A percentile compares a stretch with the other conserved stretches of the same genome.
Conservation (phyloP, 2,888 invertebrate genomes). For the Chaitophorus viminalis region DNA sequence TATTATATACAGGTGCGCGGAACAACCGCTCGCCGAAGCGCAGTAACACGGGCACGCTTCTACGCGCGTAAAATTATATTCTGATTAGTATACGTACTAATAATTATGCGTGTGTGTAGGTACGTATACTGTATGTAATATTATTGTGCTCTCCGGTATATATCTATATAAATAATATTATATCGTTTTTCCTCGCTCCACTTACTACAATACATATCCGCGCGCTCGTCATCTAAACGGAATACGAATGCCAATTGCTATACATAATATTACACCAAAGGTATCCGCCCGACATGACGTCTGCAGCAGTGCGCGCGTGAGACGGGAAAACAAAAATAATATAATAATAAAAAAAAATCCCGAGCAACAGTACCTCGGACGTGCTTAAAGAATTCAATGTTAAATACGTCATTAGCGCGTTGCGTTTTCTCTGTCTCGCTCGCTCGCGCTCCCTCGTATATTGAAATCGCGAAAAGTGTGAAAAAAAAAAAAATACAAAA, state of each 20-base stretch:
- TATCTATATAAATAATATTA: too few relatives aligned
- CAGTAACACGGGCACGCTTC: too few relatives aligned
- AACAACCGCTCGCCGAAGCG: too few relatives aligned
- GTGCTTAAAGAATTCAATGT: constrained; percentile 34
- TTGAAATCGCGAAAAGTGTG: not conserved
- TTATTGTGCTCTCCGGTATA: not conserved
- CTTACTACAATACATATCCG: too few relatives aligned
- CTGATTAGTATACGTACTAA: not conserved
- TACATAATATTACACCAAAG: not conserved
- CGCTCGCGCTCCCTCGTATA: not conserved
- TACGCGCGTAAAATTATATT: not conserved
- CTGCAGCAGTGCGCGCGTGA: not conserved
- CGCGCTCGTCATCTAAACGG: not conserved
- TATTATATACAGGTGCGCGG: too few relatives aligned
- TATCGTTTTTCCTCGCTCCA: constrained; percentile 29
- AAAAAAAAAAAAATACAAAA: not conserved
- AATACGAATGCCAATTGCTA: not conserved
- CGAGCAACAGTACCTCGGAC: constrained; percentile 53
- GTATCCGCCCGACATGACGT: not conserved
- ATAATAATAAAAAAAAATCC: not conserved
- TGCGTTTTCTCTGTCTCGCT: not conserved
- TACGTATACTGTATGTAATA: not conserved
- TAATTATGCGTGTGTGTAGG: too few relatives aligned
- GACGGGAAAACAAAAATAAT: not conserved
- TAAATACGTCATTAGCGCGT: constrained; percentile 49